phyloP scores from a whole-genome alignment of 30 jellyfish, hydroid and myxozoan genomes.

The Aurelia aurita region DNA sequence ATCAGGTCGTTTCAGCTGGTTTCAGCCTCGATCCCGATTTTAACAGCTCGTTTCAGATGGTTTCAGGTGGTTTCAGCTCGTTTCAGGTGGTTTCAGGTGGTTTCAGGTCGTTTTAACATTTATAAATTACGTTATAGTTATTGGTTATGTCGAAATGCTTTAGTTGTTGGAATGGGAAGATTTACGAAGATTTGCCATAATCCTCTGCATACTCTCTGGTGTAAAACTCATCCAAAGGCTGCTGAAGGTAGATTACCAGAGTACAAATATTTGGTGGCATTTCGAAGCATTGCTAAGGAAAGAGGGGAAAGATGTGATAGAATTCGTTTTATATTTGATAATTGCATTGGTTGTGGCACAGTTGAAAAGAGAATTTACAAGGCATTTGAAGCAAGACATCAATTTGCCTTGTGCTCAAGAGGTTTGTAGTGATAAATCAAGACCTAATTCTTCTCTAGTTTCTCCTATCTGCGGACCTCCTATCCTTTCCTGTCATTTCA shows the following conservation, averaged over 20 bases:
- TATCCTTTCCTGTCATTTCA: too few species aligned
- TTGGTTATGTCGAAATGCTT: too few species aligned
- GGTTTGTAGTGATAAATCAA: background rate
- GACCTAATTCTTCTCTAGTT: background rate
- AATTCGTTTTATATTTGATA: background rate
- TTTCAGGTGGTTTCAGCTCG: too few species aligned
- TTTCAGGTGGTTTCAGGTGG: too few species aligned
- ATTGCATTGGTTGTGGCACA: background rate
- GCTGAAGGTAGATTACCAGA: background rate
- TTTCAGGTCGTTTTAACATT: too few species aligned
- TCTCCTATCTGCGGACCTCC: background rate
- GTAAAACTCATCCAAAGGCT: background rate
- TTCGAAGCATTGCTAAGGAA: background rate
- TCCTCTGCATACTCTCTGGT: slow-evolving; percentile 10
- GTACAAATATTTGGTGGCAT: background rate
- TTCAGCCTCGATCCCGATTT: too few species aligned
- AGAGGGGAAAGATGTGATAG: background rate
- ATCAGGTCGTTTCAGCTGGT: too few species aligned
- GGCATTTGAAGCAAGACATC: slow-evolving; percentile 11
- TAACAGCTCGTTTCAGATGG: too few species aligned
- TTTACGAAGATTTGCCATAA: slow-evolving; percentile 3
- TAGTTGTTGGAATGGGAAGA: background rate
- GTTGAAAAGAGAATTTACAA: background rate
- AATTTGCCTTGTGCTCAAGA: background rate
- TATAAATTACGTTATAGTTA: too few species aligned